These are phyloP conservation scores for Tenthredo livida DNA, from an alignment of 2,888 invertebrate species.

Conservation along the genomic window DNA sequence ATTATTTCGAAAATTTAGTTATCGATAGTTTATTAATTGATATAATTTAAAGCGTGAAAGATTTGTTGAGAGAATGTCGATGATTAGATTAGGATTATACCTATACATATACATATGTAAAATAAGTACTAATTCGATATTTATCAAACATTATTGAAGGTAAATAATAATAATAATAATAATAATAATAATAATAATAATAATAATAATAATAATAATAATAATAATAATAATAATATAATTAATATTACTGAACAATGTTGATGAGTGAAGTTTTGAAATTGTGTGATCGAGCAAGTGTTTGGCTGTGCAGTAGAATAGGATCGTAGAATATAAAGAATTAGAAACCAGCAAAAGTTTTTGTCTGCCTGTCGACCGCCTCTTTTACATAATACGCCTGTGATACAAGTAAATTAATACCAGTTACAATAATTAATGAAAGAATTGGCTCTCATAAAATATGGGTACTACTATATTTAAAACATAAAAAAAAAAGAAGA, in stretches of 20 bases:
- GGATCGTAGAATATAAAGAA: conserved; percentile 58
- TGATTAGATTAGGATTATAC: not conserved
- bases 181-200: not conserved
- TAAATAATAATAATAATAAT: not conserved
- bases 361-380: conserved; percentile 55
- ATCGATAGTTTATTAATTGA: not conserved
- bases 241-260: not conserved
- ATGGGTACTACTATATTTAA: conserved; percentile 29
- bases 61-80: not conserved
- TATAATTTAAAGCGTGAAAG: conserved; percentile 28
- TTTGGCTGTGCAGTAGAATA: conserved; percentile 77
- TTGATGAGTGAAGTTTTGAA: conserved; percentile 58
- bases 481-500: conserved; percentile 17
- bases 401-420: conserved; percentile 50
- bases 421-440: conserved; percentile 50
- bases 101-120: not conserved
- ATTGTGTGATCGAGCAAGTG: conserved; percentile 74
- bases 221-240: not conserved
- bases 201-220: conserved; percentile 2
- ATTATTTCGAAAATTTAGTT: conserved; percentile 2
- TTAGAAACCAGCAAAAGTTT: conserved; percentile 47
- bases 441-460: conserved; percentile 42
- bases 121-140: conserved; percentile 19
- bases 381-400: conserved; percentile 53
- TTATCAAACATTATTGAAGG: conserved; percentile 19